Evolutionary conservation across 2,888 invertebrate genomes (phyloP).

Genomic region (Eugnorisma glareosa): DNA sequence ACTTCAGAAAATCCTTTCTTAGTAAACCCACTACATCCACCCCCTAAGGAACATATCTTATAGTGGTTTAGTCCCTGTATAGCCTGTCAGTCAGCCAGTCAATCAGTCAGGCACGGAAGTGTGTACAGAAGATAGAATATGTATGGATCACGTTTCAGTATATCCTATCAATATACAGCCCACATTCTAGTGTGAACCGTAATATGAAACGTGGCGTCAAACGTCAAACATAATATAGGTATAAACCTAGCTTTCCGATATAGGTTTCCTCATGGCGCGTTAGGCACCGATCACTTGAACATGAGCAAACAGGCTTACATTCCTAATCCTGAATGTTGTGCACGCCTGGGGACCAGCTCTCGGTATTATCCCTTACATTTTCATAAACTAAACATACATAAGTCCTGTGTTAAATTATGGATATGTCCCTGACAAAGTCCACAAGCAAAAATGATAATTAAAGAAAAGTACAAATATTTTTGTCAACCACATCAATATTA

Average conservation of each 20-base stretch:
- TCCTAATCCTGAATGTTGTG: constrained; percentile 57
- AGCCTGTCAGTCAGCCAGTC: constrained; percentile 21
- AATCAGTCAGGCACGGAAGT: constrained; percentile 22
- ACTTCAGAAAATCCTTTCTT: constrained; percentile 5
- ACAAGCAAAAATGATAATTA: background rate
- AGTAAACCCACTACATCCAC: background rate
- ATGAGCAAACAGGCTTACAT: constrained; percentile 60
- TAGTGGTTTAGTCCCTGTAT: constrained; percentile 1
- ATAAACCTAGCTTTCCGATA: constrained; percentile 34
- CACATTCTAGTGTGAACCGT: constrained; percentile 14
- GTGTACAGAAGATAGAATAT: constrained; percentile 17
- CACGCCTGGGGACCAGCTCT: constrained; percentile 41
- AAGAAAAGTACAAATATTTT: constrained; percentile 1
- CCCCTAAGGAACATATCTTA: background rate
- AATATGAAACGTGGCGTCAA: constrained; percentile 29
- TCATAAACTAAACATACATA: constrained; percentile 23
- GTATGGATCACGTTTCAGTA: constrained; percentile 23
- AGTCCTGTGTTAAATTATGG: background rate
- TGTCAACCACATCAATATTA: background rate
- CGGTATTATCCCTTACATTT: constrained; percentile 40
- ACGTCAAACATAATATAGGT: constrained; percentile 10
- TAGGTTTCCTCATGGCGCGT: constrained; percentile 43
- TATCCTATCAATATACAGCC: constrained; percentile 12
- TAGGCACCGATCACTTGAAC: constrained; percentile 55
- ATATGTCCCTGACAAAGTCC: background rate